Evolutionary conservation across 1,140 invertebrate genomes (phyloP), one percentile per base, ranked within the genome.

Genomic region (Bombyx mandarina): DNA sequence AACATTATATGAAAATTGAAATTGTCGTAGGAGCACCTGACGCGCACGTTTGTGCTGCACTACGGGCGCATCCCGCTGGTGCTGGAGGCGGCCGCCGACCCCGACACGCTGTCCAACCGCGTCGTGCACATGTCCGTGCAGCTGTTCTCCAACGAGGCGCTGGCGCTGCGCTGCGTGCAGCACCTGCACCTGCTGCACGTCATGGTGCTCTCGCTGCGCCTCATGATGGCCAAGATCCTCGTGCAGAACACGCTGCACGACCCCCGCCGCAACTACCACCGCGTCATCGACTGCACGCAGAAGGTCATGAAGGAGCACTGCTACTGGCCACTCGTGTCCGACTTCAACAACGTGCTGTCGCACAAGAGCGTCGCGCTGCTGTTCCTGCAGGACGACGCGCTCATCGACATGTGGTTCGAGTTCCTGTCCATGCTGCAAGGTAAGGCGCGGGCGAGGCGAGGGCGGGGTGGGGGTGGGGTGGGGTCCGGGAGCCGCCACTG

Each of bases 61-160:
- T 99, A 99, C 82, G 96, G 95, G 66, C 91, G 97, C 67, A 97
- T 99, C 64, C 96, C 96, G 10, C 93, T 95, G 67, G 96, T 98
- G 86, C 89, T 99, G 47, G 95, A 97, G 73, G 91, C 92, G 64
- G 95, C 95, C 0, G 89, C 89, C 10, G 96, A 98, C 89, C 94
- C 95, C 3, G 96, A 98, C 77, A 96, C 94, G 43, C 90, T 99
- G 3, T 97, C 96, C 60, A 98, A 98, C 88, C 90, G 97, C 52
- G 96, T 99, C 5, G 97, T 99, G 1, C 98, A 99, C 82, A 97
- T 99, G 77, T 97, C 95, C 75, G 98, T 99, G 3, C 97, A 94
- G 79, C 83, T 99, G 49, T 99, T 99, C 85, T 97, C 95, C 63
- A 98, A 99, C 79, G 96, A 99, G 88, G 92, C 92, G 45, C 86